Base-by-base conservation (phyloP, 2,113 vertebrate genomes). In the Cromileptes altivelis region DNA sequence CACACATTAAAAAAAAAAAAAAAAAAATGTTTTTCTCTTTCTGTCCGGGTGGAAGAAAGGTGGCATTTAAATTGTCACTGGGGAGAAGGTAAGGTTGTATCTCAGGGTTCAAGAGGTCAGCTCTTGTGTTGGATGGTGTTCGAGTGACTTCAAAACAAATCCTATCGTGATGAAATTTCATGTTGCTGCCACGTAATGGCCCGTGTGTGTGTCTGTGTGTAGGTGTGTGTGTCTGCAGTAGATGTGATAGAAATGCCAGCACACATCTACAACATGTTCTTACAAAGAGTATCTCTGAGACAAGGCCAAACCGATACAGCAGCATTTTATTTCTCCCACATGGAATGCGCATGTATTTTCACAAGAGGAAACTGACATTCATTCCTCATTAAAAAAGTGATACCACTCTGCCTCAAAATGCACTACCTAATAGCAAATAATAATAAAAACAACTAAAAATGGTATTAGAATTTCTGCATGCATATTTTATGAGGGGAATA, bases 1-100 rank as follows among this genome's bases (percentile, higher is more conserved):
- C 87, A 65, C 78, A 74, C 75, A 86, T 87, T n/a, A n/a, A 13
- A 52, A 17, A 50, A 42, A 56, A 30, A 17, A 50, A 42, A 56
- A 30, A 45, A 70, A 68, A 78, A 81, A 82, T 80, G 73, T 89
- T 90, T 91, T 85, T 85, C 80, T 82, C 61, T 88, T 27, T 81
- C 64, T 71, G 64, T 84, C 80, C 78, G 47, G 83, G 69, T 88
- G 82, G 90, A 92, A 93, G 93, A 94, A 93, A 93, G 94, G 90
- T 95, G 94, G 91, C 93, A 95, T 94, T 95, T 95, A 93, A 94
- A 94, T 94, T 94, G 92, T 90, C 90, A 87, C 91, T 85, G 75
- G 86, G 86, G 92, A 95, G 90, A 89, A 79, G 88, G 88, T 85
- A 75, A 78, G 90, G 89, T 92, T 90, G 91, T 91, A 88, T 91